Conservation (phyloP, 1,140 invertebrate species). For the Aphaenogaster ashmeadi region DNA sequence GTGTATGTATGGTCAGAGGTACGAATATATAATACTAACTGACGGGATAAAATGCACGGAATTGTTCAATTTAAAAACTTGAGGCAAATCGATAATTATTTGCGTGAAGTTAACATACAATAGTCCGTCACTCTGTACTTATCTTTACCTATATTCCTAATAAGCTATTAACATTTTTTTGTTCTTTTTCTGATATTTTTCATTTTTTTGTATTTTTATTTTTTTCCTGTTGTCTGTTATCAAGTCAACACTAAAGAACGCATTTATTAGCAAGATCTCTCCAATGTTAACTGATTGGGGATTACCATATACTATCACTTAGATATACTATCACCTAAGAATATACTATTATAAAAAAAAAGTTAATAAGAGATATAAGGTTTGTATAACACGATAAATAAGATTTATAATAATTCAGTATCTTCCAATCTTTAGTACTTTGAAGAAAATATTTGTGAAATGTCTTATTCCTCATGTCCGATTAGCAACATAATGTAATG, state of each 20-base stretch:
- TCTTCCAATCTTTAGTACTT: constrained; percentile 10
- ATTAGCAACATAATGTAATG: constrained; percentile 5
- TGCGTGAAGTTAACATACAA: constrained; percentile 70
- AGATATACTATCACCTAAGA: constrained; percentile 40
- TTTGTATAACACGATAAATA: constrained; percentile 70
- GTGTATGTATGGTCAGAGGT: constrained; percentile 62
- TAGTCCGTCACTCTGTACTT: constrained; percentile 71
- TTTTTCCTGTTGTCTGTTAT: constrained; percentile 78
- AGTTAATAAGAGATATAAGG: constrained; percentile 24
- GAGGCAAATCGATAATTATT: constrained; percentile 66
- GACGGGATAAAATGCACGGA: constrained; percentile 67
- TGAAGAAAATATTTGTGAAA: constrained; percentile 11
- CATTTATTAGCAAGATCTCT: constrained; percentile 82
- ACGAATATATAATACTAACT: constrained; percentile 74
- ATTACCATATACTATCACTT: constrained; percentile 64
- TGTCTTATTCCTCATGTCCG: neutral
- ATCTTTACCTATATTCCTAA: constrained; percentile 74
- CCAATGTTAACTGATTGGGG: constrained; percentile 81
- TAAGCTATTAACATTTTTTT: constrained; percentile 77
- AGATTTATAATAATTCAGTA: constrained; percentile 66
- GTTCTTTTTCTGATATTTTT: constrained; percentile 71
- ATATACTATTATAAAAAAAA: constrained; percentile 47
- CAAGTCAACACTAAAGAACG: constrained; percentile 82
- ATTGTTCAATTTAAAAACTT: constrained; percentile 66
- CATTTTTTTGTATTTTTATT: constrained; percentile 69